A percentile compares a stretch with the other conserved stretches of the same genome.
phyloP scores from a whole-genome alignment of 1,140 invertebrate species.

The Hyposmocoma kahamanoa region DNA sequence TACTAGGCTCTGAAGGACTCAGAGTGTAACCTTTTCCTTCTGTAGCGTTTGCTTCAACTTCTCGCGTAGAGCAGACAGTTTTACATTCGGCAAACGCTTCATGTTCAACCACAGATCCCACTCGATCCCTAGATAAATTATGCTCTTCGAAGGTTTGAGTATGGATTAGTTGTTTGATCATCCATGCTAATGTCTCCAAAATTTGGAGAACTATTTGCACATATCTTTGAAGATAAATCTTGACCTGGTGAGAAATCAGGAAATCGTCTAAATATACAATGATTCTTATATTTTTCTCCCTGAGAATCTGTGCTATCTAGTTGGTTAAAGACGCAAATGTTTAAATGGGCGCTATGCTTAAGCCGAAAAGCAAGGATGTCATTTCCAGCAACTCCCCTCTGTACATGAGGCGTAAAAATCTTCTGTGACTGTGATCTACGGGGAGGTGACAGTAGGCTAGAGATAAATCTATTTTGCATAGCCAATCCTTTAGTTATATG shows the following conservation, averaged over 20 bases:
- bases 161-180: slow-evolving; percentile 16
- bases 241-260: slow-evolving; percentile 13
- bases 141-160: slow-evolving; percentile 9
- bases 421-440: slow-evolving; percentile 13
- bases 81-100: slow-evolving; percentile 22
- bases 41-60: slow-evolving; percentile 7
- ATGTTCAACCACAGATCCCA: slow-evolving; percentile 23
- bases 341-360: slow-evolving; percentile 18
- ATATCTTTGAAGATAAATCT: not conserved
- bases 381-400: slow-evolving; percentile 23
- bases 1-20: slow-evolving; percentile 26
- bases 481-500: slow-evolving; percentile 22
- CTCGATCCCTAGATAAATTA: slow-evolving; percentile 22
- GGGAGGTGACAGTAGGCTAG: slow-evolving; percentile 49
- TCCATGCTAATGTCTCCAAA: slow-evolving; percentile 15
- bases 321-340: slow-evolving; percentile 26
- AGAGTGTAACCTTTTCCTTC: slow-evolving; percentile 11
- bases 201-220: slow-evolving; percentile 3
- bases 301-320: slow-evolving; percentile 28
- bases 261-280: slow-evolving; percentile 27
- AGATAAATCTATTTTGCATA: slow-evolving; percentile 22
- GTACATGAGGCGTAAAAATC: slow-evolving; percentile 19
- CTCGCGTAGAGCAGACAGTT: not conserved
- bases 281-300: slow-evolving; percentile 17
- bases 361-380: slow-evolving; percentile 26